Evolutionary conservation across 2,797 vertebrate genomes (phyloP).

Genomic region (Lagodon rhomboides): DNA sequence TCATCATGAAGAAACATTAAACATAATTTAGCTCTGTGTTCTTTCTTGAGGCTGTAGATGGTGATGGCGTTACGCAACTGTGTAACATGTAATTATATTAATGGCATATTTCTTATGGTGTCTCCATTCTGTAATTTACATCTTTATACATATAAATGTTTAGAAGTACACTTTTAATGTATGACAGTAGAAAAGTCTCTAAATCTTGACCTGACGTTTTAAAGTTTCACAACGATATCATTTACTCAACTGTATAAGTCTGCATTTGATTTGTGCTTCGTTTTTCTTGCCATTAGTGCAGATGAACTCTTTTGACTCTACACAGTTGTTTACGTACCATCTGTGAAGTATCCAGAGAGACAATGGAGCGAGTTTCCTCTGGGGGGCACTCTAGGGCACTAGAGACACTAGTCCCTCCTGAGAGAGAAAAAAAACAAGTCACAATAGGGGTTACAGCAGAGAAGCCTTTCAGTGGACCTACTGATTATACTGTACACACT

Average conservation of each 20-base stretch:
- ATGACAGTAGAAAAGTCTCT: background rate
- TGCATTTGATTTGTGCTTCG: background rate
- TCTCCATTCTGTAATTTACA: background rate
- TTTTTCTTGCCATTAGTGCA: constrained; percentile 1
- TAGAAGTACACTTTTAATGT: background rate
- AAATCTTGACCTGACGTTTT: background rate
- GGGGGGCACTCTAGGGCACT: constrained; percentile 94
- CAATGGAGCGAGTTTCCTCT: constrained; percentile 94
- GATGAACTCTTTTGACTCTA: constrained; percentile 10
- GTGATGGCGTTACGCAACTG: background rate
- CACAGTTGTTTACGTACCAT: constrained; percentile 88
- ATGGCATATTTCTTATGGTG: background rate
- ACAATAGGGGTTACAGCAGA: background rate
- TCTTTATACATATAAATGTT: background rate
- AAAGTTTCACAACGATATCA: background rate
- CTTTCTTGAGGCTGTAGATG: background rate
- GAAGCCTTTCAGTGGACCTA: background rate
- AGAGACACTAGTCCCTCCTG: constrained; percentile 98
- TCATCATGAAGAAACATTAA: background rate
- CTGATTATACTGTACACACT: background rate
- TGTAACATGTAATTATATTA: background rate
- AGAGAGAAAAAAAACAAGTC: constrained; percentile 39
- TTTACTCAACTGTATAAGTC: background rate
- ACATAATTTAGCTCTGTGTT: background rate
- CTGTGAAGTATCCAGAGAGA: constrained; percentile 98